A percentile compares a stretch with the other conserved stretches of the same genome.
Evolutionary conservation across 2,113 vertebrate genomes (phyloP).

Genomic region (Aspidoscelis tigris): DNA sequence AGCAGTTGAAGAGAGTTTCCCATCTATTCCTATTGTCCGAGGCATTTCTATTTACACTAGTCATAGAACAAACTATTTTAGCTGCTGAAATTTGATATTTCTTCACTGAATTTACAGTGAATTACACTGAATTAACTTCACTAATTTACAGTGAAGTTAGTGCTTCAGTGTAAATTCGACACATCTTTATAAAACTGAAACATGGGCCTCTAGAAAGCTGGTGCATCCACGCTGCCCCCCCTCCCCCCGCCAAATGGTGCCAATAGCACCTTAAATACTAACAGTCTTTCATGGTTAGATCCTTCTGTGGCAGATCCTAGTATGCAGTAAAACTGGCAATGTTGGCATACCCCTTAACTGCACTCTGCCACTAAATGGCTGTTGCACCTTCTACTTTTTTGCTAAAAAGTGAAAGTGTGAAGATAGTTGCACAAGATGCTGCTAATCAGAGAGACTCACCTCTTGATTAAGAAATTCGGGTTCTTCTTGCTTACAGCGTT

Average conservation of each 20-base stretch:
- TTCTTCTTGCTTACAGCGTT: conserved; percentile 1
- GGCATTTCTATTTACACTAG: background rate
- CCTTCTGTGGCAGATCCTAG: no score
- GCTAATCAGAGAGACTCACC: background rate
- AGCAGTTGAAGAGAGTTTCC: background rate
- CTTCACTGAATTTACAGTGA: no score
- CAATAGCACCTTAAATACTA: background rate
- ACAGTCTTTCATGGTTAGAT: background rate
- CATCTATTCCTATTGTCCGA: background rate
- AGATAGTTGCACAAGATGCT: background rate
- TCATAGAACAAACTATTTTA: background rate
- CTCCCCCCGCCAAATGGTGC: background rate
- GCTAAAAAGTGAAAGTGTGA: background rate
- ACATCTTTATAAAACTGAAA: background rate
- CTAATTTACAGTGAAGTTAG: no score
- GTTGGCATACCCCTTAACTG: background rate
- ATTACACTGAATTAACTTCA: no score
- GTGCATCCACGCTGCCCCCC: background rate
- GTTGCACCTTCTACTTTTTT: no score
- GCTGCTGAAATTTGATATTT: background rate
- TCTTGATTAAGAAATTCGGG: background rate
- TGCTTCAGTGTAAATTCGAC: background rate
- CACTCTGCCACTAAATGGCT: background rate
- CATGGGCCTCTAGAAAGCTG: background rate
- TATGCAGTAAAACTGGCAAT: background rate